Conservation (phyloP, 2,113 vertebrate species). For the Chaenocephalus aceratus region DNA sequence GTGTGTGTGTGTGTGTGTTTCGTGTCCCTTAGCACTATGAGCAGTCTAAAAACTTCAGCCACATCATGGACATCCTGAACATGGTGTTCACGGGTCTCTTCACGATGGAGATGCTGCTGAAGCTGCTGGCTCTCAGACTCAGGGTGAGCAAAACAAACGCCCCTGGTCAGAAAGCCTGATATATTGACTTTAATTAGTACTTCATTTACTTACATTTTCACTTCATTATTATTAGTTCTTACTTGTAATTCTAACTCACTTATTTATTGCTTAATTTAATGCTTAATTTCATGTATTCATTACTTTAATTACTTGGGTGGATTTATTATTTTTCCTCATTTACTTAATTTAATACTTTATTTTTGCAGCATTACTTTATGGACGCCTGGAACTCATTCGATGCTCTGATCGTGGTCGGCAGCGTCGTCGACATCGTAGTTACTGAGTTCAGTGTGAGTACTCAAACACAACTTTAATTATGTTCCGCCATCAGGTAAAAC, state of each 20-base stretch:
- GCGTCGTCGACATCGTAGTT: slow-evolving; percentile 94
- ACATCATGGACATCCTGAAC: slow-evolving; percentile 95
- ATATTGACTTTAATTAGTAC: too few relatives aligned
- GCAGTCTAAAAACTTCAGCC: slow-evolving; percentile 91
- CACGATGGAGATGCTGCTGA: slow-evolving; percentile 94
- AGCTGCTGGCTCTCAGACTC: slow-evolving; percentile 92
- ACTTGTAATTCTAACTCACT: too few relatives aligned
- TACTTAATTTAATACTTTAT: too few relatives aligned
- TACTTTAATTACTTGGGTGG: too few relatives aligned
- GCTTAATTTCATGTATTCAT: too few relatives aligned
- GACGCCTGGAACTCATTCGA: slow-evolving; percentile 97
- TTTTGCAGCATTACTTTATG: slow-evolving; percentile 90
- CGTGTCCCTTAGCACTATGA: slow-evolving; percentile 88
- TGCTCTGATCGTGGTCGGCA: slow-evolving; percentile 94
- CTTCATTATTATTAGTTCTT: too few relatives aligned
- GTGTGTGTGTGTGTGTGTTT: not conserved
- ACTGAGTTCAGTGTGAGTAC: slow-evolving; percentile 93
- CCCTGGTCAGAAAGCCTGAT: not conserved
- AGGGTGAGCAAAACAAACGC: slow-evolving; percentile 79
- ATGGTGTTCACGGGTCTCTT: slow-evolving; percentile 96
- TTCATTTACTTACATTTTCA: too few relatives aligned
- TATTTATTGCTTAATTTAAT: too few relatives aligned
- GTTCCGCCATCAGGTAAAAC: too few relatives aligned
- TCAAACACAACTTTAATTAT: not conserved
- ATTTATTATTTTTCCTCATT: too few relatives aligned